Evolutionary conservation across 1,140 invertebrate species (phyloP).

Genomic region (Wiebesia pumilae): DNA sequence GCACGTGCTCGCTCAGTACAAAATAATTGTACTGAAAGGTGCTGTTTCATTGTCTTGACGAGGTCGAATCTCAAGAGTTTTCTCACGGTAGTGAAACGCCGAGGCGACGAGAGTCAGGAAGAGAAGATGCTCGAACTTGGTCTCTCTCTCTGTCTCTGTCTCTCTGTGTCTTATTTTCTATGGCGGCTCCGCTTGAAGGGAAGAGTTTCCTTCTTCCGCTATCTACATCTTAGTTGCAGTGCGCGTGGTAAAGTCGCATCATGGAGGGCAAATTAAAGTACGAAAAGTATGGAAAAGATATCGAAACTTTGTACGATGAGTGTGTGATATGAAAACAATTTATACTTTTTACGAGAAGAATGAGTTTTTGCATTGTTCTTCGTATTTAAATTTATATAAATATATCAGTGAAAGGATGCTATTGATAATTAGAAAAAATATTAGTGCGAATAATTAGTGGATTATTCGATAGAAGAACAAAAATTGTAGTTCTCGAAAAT

Average conservation of each 20-base stretch:
- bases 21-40: constrained; percentile 72
- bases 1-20: constrained; percentile 54
- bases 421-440: not conserved
- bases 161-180: not conserved
- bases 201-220: constrained; percentile 61
- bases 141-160: not conserved
- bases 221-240: constrained; percentile 47
- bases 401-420: not conserved
- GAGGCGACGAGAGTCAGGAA: constrained; percentile 54
- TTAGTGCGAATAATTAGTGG: not conserved
- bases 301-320: not conserved
- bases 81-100: constrained; percentile 65
- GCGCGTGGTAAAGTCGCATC: constrained; percentile 24
- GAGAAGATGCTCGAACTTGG: constrained; percentile 54
- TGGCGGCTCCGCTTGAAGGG: constrained; percentile 3
- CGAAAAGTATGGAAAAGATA: constrained; percentile 30
- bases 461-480: not conserved
- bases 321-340: not conserved
- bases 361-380: not conserved
- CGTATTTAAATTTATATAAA: not conserved
- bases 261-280: constrained; percentile 40
- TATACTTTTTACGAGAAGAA: not conserved
- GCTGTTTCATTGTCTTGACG: constrained; percentile 64
- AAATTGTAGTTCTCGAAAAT: not conserved
- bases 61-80: constrained; percentile 65